Evolutionary conservation across 2,888 invertebrate genomes (phyloP).

Genomic region (Candidula unifasciata): DNA sequence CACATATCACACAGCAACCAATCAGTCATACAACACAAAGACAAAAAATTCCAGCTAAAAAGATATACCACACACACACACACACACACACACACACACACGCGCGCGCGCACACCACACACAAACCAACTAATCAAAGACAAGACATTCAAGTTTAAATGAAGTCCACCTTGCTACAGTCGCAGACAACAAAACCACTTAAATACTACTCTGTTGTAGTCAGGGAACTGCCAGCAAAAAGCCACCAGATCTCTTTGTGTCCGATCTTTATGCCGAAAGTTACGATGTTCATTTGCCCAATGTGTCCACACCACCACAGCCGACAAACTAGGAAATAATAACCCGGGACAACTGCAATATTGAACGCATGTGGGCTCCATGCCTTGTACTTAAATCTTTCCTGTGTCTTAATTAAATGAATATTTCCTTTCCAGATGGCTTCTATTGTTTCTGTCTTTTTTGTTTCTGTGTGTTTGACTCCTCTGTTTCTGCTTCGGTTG

Average conservation of each 20-base stretch:
- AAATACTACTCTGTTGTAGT: background rate
- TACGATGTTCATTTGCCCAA: background rate
- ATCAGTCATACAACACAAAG: too few species aligned
- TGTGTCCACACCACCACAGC: slow-evolving; percentile 21
- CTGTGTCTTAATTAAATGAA: background rate
- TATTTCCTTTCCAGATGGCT: slow-evolving; percentile 5
- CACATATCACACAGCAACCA: too few species aligned
- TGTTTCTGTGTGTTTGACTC: too few species aligned
- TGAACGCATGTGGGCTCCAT: slow-evolving; percentile 3
- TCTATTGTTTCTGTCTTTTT: background rate
- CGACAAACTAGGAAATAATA: slow-evolving; percentile 15
- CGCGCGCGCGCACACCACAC: too few species aligned
- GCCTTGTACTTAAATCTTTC: background rate
- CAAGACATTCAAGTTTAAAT: background rate
- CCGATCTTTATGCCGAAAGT: background rate
- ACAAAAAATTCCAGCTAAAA: too few species aligned
- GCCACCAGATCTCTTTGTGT: background rate
- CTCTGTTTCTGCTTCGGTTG: too few species aligned
- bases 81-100: too few species aligned
- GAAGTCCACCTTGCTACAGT: too few species aligned
- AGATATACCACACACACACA: too few species aligned
- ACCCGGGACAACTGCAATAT: background rate
- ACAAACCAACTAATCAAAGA: background rate
- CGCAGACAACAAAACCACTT: background rate
- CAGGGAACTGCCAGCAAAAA: background rate